phyloP scores from a whole-genome alignment of 1,140 invertebrate species.

The Zaprionus davidi region DNA sequence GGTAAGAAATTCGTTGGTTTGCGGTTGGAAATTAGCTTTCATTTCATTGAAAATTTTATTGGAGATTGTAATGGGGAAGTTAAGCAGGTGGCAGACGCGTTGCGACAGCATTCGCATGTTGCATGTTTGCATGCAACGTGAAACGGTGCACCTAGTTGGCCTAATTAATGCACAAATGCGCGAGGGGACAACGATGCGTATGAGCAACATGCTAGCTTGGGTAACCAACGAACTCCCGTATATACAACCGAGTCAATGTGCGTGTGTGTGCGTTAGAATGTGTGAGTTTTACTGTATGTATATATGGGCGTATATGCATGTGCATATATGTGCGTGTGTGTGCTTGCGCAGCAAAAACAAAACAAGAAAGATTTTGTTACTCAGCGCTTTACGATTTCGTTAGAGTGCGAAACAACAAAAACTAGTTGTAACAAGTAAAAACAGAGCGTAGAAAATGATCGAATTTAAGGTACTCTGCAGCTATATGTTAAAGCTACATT shows the following conservation, averaged over 20 bases:
- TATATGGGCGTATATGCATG: slow-evolving; percentile 16
- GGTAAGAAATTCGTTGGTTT: slow-evolving; percentile 41
- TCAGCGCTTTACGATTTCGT: slow-evolving; percentile 66
- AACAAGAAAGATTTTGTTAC: slow-evolving; percentile 58
- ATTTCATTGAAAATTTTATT: slow-evolving; percentile 78
- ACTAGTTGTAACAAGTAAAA: slow-evolving; percentile 13
- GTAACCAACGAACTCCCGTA: slow-evolving; percentile 51
- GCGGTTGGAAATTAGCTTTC: slow-evolving; percentile 52
- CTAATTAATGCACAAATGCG: slow-evolving; percentile 75
- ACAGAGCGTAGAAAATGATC: not conserved
- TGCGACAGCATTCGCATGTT: slow-evolving; percentile 38
- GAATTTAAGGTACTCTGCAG: not conserved
- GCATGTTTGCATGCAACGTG: slow-evolving; percentile 67
- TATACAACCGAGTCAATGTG: not conserved
- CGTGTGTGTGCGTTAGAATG: not conserved
- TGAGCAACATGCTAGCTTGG: slow-evolving; percentile 50
- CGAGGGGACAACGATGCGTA: slow-evolving; percentile 67
- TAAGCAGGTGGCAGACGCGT: slow-evolving; percentile 13
- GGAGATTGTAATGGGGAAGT: slow-evolving; percentile 58
- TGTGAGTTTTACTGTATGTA: not conserved
- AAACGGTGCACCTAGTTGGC: slow-evolving; percentile 25
- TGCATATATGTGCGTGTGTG: slow-evolving; percentile 1
- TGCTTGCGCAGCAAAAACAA: slow-evolving; percentile 32
- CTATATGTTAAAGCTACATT: too few relatives aligned
- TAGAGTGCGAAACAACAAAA: slow-evolving; percentile 42